Conservation (phyloP, 2,797 vertebrate species). For the Todus mexicanus region DNA sequence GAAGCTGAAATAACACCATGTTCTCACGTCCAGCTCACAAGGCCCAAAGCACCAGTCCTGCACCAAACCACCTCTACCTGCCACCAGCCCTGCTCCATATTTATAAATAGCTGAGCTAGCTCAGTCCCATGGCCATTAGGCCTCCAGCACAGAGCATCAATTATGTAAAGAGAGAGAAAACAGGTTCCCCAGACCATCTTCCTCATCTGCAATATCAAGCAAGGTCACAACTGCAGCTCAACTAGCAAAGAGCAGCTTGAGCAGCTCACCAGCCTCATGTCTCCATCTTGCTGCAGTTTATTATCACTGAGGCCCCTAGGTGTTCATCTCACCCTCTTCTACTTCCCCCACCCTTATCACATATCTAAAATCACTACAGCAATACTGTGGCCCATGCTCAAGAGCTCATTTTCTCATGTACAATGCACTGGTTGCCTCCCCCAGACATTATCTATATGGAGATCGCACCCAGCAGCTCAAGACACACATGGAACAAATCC, state of each 20-base stretch:
- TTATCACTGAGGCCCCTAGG: background rate
- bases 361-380: background rate
- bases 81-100: background rate
- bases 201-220: background rate
- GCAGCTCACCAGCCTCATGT: background rate
- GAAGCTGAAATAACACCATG: background rate
- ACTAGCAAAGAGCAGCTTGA: background rate
- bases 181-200: background rate
- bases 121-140: background rate
- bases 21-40: background rate
- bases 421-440: background rate
- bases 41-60: background rate
- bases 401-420: background rate
- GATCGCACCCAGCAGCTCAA: background rate
- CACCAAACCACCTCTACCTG: background rate
- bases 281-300: background rate
- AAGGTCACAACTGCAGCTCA: background rate
- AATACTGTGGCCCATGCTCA: background rate
- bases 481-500: background rate
- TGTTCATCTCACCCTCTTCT: background rate
- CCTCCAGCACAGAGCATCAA: accelerated
- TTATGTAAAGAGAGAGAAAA: background rate
- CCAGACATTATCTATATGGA: background rate
- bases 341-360: background rate
- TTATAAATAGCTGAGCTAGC: background rate